Base-by-base conservation (phyloP, 2,113 vertebrate species). In the Capreolus pygargus region DNA sequence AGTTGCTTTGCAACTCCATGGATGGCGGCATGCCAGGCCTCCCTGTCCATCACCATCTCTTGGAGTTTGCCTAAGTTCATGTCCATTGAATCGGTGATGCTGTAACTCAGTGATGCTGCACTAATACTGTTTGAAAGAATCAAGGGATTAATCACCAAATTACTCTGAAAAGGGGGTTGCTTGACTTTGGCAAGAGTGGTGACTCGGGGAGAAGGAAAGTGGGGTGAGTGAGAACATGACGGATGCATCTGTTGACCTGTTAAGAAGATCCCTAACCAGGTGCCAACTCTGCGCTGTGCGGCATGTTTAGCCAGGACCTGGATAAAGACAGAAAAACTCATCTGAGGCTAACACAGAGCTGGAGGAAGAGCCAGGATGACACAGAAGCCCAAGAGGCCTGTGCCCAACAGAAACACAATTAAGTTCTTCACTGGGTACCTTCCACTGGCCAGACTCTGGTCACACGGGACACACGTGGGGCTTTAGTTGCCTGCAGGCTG, bases 91-190 rank as follows among this genome's bases (percentile, higher is more conserved):
- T 70, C 2, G 1, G 67, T 70, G 19, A 36, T 23, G 64, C n/a
- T 70, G 10, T 70, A 70, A 39, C 67, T 39, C n/a, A 70, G n/a
- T 70, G n/a, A 39, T 23, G 52, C 45, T n/a, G 28, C 17, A 79
- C 74, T 94, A 55, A n/a, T 86, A 33, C 36, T 92, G 78, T 78
- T 39, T 92, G 70, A 96, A 14, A 79, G 57, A 27, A 92, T 85
- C 90, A 74, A 12, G 74, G 57, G 33, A 84, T 81, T 84, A 95
- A 95, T 94, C 84, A 95, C 7, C 74, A 84, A 96, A 94, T 81
- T 58, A 58, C 90, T 89, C 21, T 91, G 58, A 92, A 96, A 86
- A 91, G 4, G 83, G 57, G 10, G 74, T 30, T 60, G 33, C 19
- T 47, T 96, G 55, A 52, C 74, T 86, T 92, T 67, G 83, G 45